Percentiles rank a stretch among this genome's conserved stretches.
These are phyloP conservation scores for Stichodactyla mertensii DNA, from an alignment of 64 coral and sea anemone species.

Conservation along the genomic window DNA sequence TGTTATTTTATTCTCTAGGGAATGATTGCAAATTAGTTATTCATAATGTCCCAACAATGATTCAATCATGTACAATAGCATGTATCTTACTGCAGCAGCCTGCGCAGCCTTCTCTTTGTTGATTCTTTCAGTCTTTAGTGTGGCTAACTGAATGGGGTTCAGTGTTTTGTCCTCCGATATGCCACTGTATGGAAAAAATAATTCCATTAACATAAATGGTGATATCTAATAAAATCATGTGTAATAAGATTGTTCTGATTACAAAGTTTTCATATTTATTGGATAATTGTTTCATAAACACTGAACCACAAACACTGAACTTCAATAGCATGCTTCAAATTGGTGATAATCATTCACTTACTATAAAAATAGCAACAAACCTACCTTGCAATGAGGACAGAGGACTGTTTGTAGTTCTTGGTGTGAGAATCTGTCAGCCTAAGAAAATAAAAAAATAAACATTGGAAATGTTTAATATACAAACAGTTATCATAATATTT, in stretches of 20 bases:
- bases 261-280: too few species aligned
- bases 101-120: conserved; percentile 83
- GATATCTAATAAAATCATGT: background rate
- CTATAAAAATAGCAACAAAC: background rate
- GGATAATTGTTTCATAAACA: too few species aligned
- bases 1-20: too few species aligned
- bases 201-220: background rate
- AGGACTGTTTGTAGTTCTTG: conserved; percentile 73
- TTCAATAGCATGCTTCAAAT: too few species aligned
- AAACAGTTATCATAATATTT: too few species aligned
- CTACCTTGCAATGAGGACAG: conserved; percentile 63
- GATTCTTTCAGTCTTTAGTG: conserved; percentile 79
- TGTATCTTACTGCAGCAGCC: conserved; percentile 52
- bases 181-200: conserved; percentile 23
- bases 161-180: conserved; percentile 85
- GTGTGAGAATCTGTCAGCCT: conserved; percentile 79
- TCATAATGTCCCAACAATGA: too few species aligned
- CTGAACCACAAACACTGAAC: too few species aligned
- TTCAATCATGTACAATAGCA: background rate
- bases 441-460: background rate
- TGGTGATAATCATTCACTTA: too few species aligned
- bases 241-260: too few species aligned
- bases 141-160: conserved; percentile 79
- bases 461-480: too few species aligned
- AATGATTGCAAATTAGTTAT: too few species aligned